Evolutionary conservation across 2,797 vertebrate genomes (phyloP), one percentile per base, ranked within the genome.

Genomic region (Rousettus madagascariensis): DNA sequence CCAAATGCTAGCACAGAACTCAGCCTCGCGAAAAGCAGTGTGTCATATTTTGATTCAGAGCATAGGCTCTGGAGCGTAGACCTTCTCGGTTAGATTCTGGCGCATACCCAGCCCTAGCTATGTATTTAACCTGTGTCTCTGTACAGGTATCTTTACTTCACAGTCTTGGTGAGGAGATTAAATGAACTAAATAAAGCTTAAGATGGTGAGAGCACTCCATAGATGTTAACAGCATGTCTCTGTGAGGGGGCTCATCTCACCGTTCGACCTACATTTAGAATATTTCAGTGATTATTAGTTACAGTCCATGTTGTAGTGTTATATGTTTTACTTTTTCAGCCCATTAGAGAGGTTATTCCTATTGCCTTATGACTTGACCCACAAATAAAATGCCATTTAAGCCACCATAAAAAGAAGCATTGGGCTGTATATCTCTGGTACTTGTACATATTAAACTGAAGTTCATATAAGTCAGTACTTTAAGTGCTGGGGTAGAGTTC

Each of bases 351-450:
- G 59, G 61, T 87, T 82, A 74, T 96, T 93, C 86, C 57, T 49
- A 13, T 59, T 79, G 77, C 78, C 77, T 84, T 75, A 12, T 75
- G 57, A 66, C 61, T 94, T 90, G 55, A 83, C 77, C 86, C 51
- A n/a, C 36, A 85, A 87, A 95, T 78, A 68, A 91, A 92, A 95
- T 84, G 68, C 49, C 74, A 72, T 75, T 92, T 79, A 41, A 36
- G 1, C 53, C 38, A 36, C 26, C 10, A 26, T 78, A 36, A 79
- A 87, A 59, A 96, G 65, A 75, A 75, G 5, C 24, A 38, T 6
- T 28, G 69, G 28, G 8, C 36, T 95, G 15, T 61, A 8, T 80
- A 30, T 65, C 49, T 53, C 30, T 38, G 1, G 33, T 49, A 69
- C 5, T 69, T 94, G 30, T 43, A 26, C 22, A 17, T 78, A 49